These are phyloP conservation scores for Heliornis fulica DNA, from an alignment of 2,113 vertebrate species.

Conservation along the genomic window DNA sequence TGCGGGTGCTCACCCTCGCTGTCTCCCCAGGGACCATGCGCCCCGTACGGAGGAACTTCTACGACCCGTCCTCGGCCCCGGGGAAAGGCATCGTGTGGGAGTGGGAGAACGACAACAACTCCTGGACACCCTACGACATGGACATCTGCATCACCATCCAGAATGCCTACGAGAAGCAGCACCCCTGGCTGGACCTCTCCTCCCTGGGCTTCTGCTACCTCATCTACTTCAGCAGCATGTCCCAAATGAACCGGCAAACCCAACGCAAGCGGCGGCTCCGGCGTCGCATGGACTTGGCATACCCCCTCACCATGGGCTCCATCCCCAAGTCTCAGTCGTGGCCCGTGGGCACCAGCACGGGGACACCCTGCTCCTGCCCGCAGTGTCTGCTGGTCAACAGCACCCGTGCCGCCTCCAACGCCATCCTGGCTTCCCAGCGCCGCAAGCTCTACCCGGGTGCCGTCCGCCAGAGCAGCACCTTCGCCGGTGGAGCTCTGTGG, in stretches of 20 bases:
- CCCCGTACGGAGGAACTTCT: constrained; percentile 92
- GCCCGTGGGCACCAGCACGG: constrained; percentile 90
- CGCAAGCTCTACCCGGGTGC: constrained; percentile 79
- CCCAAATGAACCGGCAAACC: constrained; percentile 93
- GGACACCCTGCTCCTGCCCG: constrained; percentile 90
- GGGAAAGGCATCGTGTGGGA: constrained; percentile 98
- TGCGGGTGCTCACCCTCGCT: rapidly evolving
- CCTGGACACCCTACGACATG: constrained; percentile 96
- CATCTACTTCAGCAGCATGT: constrained; percentile 97
- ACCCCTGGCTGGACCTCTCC: constrained; percentile 95
- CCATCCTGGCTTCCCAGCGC: constrained; percentile 92
- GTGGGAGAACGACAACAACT: constrained; percentile 92
- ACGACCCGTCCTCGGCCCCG: constrained; percentile 91
- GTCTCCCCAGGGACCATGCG: constrained; percentile 87
- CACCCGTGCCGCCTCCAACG: constrained; percentile 92
- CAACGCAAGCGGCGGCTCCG: constrained; percentile 89
- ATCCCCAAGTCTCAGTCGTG: constrained; percentile 97
- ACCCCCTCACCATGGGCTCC: constrained; percentile 93
- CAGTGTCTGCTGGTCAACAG: constrained; percentile 96
- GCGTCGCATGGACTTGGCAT: constrained; percentile 94
- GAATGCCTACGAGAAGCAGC: constrained; percentile 98
- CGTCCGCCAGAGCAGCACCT: constrained; percentile 89
- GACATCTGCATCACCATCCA: constrained; percentile 97
- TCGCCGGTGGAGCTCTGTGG: constrained; percentile 81
- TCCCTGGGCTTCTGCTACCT: constrained; percentile 96